Percentiles rank a stretch among this genome's conserved stretches.
phyloP scores from a whole-genome alignment of 1,140 invertebrate genomes.

The Eriosoma lanigerum region DNA sequence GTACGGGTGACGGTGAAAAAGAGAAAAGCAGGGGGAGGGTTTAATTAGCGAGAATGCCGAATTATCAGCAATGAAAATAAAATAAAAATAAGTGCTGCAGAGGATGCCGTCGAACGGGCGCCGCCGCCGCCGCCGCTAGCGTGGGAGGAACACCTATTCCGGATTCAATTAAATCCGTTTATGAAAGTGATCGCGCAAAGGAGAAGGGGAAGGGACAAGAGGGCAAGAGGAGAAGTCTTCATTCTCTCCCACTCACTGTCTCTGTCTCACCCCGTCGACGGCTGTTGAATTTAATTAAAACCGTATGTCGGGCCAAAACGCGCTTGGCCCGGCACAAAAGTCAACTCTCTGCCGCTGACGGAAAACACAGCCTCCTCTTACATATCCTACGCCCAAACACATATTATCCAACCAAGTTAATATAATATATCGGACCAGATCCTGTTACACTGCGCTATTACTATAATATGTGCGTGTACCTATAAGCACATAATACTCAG shows the following conservation, averaged over 20 bases:
- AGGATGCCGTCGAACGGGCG: slow-evolving; percentile 3
- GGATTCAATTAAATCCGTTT: slow-evolving; percentile 52
- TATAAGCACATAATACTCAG: background rate
- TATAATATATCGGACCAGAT: background rate
- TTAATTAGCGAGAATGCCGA: slow-evolving; percentile 48
- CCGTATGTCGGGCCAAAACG: slow-evolving; percentile 49
- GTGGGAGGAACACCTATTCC: slow-evolving; percentile 38
- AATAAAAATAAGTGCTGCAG: slow-evolving; percentile 34
- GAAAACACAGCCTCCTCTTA: slow-evolving; percentile 42
- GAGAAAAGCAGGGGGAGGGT: background rate
- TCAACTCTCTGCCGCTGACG: slow-evolving; percentile 46
- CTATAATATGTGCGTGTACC: background rate
- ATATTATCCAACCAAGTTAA: slow-evolving; percentile 13
- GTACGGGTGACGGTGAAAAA: background rate
- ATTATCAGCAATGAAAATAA: slow-evolving; percentile 35
- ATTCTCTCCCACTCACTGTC: background rate
- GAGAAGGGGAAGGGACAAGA: background rate
- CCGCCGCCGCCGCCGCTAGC: background rate
- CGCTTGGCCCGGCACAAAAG: slow-evolving; percentile 39
- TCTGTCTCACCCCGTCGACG: slow-evolving; percentile 1
- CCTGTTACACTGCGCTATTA: slow-evolving; percentile 19
- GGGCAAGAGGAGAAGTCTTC: background rate
- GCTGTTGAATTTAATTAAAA: slow-evolving; percentile 51
- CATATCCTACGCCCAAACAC: background rate
- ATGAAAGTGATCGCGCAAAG: slow-evolving; percentile 36